phyloP scores from a whole-genome alignment of 2,797 vertebrate species.

The Pipistrellus kuhlii region DNA sequence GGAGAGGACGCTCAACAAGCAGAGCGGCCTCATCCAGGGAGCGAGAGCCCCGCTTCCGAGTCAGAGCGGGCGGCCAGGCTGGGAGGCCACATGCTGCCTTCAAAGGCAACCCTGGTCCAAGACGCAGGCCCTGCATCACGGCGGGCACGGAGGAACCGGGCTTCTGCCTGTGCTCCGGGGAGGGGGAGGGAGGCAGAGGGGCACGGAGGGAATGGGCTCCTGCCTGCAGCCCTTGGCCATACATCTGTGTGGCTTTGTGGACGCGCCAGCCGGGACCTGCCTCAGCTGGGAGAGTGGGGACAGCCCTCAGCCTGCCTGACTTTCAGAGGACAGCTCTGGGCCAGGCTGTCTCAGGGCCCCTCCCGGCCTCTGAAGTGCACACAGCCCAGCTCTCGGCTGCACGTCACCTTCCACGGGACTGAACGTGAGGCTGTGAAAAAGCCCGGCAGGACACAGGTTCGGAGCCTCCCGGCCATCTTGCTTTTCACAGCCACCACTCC shows the following conservation, averaged over 20 bases:
- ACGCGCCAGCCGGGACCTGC: neutral
- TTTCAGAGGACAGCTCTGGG: neutral
- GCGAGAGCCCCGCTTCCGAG: neutral
- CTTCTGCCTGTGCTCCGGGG: neutral
- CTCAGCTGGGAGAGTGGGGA: neutral
- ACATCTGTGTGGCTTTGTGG: neutral
- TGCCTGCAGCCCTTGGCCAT: neutral
- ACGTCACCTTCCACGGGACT: neutral
- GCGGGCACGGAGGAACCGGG: too few relatives aligned
- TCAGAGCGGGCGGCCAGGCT: neutral
- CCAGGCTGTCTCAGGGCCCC: neutral
- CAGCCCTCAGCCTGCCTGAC: too few relatives aligned
- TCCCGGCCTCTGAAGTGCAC: neutral
- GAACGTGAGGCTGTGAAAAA: neutral
- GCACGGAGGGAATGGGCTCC: neutral
- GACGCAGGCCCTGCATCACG: accelerated
- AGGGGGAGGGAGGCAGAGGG: too few relatives aligned
- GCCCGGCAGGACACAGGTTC: neutral
- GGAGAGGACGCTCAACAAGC: neutral
- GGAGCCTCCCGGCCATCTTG: neutral
- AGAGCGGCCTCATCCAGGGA: neutral
- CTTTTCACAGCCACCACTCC: too few relatives aligned
- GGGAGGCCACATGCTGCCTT: accelerated
- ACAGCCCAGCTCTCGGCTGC: too few relatives aligned
- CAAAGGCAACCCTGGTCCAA: neutral